These are phyloP conservation scores for Drosophila vallismaia DNA, from an alignment of 2,888 invertebrate genomes.

Conservation along the genomic window DNA sequence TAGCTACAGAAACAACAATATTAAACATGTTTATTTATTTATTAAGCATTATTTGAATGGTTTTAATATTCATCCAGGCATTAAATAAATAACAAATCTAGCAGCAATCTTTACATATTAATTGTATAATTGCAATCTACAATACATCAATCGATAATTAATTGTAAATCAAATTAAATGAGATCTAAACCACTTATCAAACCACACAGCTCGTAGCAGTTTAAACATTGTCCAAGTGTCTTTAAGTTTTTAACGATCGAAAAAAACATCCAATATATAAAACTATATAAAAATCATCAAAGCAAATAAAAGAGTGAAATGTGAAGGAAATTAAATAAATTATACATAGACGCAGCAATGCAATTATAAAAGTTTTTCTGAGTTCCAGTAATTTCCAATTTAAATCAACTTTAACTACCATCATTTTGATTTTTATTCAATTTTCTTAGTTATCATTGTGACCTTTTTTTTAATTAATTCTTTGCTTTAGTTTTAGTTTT, in stretches of 20 bases:
- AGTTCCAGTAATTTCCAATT: slow-evolving; percentile 52
- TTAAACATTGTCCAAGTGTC: slow-evolving; percentile 76
- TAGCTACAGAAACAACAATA: slow-evolving; percentile 48
- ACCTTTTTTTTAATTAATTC: slow-evolving; percentile 57
- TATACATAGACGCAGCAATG: slow-evolving; percentile 72
- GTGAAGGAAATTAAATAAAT: slow-evolving; percentile 34
- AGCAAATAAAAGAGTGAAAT: slow-evolving; percentile 24
- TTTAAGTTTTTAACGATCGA: slow-evolving; percentile 80
- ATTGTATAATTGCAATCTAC: slow-evolving; percentile 66
- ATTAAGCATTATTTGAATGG: slow-evolving; percentile 77
- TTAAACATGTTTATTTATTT: slow-evolving; percentile 72
- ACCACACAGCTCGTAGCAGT: slow-evolving; percentile 56
- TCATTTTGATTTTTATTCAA: slow-evolving; percentile 8
- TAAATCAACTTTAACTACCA: slow-evolving; percentile 18
- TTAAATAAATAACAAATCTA: slow-evolving; percentile 57
- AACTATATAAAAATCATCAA: slow-evolving; percentile 14
- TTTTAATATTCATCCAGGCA: slow-evolving; percentile 75
- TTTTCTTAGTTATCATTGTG: slow-evolving; percentile 25
- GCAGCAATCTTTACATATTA: slow-evolving; percentile 52
- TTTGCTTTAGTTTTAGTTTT: slow-evolving; percentile 75
- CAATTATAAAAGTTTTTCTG: slow-evolving; percentile 62
- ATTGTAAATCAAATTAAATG: slow-evolving; percentile 49
- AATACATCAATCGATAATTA: slow-evolving; percentile 55
- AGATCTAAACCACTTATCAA: slow-evolving; percentile 52
- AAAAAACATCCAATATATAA: slow-evolving; percentile 39